Conservation (phyloP, 2,888 invertebrate genomes). For the Orthosia incerta region DNA sequence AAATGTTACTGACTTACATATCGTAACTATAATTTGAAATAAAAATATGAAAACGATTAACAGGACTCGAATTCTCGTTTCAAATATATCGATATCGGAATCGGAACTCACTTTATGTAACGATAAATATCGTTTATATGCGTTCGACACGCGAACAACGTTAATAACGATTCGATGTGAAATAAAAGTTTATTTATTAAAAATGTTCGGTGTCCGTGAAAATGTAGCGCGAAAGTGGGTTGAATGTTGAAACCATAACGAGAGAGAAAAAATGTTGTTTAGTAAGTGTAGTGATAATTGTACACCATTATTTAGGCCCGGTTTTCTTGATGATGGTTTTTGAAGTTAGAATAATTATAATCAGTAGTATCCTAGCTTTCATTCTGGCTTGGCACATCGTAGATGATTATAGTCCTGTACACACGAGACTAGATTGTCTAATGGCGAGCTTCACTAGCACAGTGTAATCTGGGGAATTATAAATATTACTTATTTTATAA, state of each 20-base stretch:
- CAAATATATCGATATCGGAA: constrained; percentile 45
- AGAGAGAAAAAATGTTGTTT: constrained; percentile 33
- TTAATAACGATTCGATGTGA: constrained; percentile 32
- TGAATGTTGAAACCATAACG: constrained; percentile 51
- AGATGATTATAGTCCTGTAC: too few relatives aligned
- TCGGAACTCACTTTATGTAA: constrained; percentile 50
- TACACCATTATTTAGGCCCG: background rate
- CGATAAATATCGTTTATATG: constrained; percentile 42
- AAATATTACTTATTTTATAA: too few relatives aligned
- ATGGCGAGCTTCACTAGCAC: too few relatives aligned
- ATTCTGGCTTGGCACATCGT: too few relatives aligned
- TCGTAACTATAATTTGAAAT: background rate
- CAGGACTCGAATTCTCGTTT: constrained; percentile 24
- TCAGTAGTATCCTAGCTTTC: too few relatives aligned
- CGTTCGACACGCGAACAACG: constrained; percentile 40
- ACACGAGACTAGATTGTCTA: too few relatives aligned
- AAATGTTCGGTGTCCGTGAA: constrained; percentile 56
- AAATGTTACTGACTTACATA: background rate
- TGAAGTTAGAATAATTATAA: too few relatives aligned
- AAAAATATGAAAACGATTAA: constrained; percentile 13
- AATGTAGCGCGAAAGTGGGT: constrained; percentile 55
- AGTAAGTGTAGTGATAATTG: background rate
- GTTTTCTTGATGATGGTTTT: too few relatives aligned
- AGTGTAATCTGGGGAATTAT: too few relatives aligned
- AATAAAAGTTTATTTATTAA: constrained; percentile 50